Evolutionary conservation across 1,140 invertebrate genomes (phyloP), one percentile per base, ranked within the genome.

Genomic region (Ceratosolen fusciceps): DNA sequence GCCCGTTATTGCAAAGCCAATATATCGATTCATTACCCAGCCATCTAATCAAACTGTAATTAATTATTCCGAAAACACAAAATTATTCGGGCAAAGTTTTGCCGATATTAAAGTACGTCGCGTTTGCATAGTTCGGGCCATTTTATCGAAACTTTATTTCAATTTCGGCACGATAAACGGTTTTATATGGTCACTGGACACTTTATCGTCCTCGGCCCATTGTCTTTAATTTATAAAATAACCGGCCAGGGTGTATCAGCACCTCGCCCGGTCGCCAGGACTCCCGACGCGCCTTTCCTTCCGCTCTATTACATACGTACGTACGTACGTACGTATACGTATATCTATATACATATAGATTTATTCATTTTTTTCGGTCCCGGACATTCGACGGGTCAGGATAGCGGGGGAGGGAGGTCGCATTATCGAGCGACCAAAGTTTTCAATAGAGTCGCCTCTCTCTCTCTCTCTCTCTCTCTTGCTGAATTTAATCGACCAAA

Each of bases 401-500:
- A n/a, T n/a, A n/a, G n/a, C n/a, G n/a, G n/a, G n/a, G n/a, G n/a
- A n/a, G n/a, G 37, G 37, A 62, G 24, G 24, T 12, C 24, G 49
- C 31, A 67, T 49, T 49, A 77, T 54, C 29, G 67, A 77, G 49
- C 68, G 68, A 77, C 54, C 65, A 70, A 70, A 52, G 14, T 70
- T 77, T 43, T 76, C 74, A 76, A 76, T 76, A 26, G 47, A 37
- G 43, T 21, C 16, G 39, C 52, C 5, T 49, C 74, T 39, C 54
- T 16, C 5, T 49, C 74, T 39, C 54, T 16, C 5, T 49, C 74
- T 39, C 54, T 16, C 12, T 43, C 74, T 47, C 56, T 21, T 34
- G 74, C 12, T 77, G 62, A 77, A 71, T 77, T 47, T 77, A 77
- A 77, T 77, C 75, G 75, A 24, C 65, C 65, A 34, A 56, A 58